Base-by-base conservation (phyloP, 2,113 vertebrate species). In the Eurystomus gularis region DNA sequence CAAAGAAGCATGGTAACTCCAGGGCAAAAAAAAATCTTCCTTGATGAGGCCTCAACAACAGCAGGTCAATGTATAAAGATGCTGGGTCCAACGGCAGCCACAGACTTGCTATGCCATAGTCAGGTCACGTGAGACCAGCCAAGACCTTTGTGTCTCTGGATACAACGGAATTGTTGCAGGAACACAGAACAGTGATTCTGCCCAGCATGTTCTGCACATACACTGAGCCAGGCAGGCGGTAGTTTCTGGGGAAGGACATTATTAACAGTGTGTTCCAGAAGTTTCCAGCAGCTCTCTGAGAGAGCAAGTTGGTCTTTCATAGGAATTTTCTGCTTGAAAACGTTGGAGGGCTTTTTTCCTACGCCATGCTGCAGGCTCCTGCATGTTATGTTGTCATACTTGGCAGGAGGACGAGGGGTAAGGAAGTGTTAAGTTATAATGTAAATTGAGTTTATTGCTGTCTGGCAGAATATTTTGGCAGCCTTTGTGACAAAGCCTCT, bases 391-490 rank as follows among this genome's bases (percentile, higher is more conserved):
- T 94, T 93, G 93, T 97, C 95, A 95, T 96, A 95, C 94, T 96
- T 97, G 97, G 97, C 97, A 97, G 68, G 51, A 94, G 77, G 76
- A 85, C 0, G 21, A 94, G 86, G 95, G 97, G 93, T 96, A 97
- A 94, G 92, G 96, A 94, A 97, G 95, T 96, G 95, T 95, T 97
- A 97, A 97, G 95, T 97, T 96, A 96, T 97, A 97, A 96, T 96
- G 95, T 96, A 97, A 96, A 97, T 96, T 95, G 96, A 95, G 95
- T 97, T 97, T 97, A 97, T 95, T 97, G 95, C 95, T 95, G 92
- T 97, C 95, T 97, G 97, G 97, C 95, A 97, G 97, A 95, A 94
- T 94, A 85, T 88, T 97, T 83, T 97, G 97, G 96, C 97, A 97
- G 94, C 49, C 71, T 95, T 96, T 94, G 71, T 95, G 93, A 95